Conservation (phyloP, 2,113 vertebrate species). For the Cheirogaleus medius region DNA sequence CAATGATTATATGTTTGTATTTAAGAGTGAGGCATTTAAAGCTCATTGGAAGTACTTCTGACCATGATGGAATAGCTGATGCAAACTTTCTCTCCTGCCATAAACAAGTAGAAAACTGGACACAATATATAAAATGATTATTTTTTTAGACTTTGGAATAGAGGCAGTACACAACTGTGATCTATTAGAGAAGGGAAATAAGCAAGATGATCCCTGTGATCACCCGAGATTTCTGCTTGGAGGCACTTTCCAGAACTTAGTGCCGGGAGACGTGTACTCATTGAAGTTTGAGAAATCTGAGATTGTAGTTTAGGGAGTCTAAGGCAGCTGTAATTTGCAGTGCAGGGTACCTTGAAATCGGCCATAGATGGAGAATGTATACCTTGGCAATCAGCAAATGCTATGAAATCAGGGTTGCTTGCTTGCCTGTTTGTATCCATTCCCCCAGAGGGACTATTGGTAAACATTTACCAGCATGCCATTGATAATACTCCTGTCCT, state of each 20-base stretch:
- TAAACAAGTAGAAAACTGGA: background rate
- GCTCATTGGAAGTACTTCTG: background rate
- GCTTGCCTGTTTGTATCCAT: background rate
- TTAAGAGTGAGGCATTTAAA: conserved; percentile 12
- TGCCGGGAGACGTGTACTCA: background rate
- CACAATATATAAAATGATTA: background rate
- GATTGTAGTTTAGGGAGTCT: background rate
- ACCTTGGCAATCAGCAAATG: background rate
- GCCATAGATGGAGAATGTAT: background rate
- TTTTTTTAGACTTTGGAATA: background rate
- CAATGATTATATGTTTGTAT: background rate
- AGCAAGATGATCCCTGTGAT: background rate
- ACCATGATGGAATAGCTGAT: background rate
- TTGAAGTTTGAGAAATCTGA: background rate
- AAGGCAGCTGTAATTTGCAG: background rate
- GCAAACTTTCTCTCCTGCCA: background rate
- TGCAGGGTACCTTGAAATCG: background rate
- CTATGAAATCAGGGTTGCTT: background rate
- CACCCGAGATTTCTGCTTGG: background rate
- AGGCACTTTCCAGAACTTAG: background rate
- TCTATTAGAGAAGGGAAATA: background rate
- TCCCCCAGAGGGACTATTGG: background rate
- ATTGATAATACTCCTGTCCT: background rate
- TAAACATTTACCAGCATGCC: background rate
- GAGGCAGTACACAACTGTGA: background rate